Evolutionary conservation across 2,113 vertebrate species (phyloP).

Genomic region (Brachionichthys hirsutus): DNA sequence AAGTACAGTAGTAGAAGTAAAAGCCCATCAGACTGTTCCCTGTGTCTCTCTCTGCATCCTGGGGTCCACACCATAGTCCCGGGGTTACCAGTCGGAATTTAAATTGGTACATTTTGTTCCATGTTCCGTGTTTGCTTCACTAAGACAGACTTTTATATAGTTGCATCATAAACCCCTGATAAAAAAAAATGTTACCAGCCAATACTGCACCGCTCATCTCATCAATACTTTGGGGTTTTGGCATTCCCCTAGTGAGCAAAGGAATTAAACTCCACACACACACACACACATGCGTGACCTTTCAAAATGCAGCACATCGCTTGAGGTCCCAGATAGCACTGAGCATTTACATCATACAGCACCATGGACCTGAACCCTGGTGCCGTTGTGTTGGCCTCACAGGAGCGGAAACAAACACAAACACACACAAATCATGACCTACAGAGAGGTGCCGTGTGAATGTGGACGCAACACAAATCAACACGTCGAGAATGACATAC

Average conservation of each 20-base stretch:
- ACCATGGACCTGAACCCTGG: constrained; percentile 25
- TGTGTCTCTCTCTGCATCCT: too few relatives aligned
- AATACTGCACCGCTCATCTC: constrained; percentile 28
- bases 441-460: constrained; percentile 16
- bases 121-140: constrained; percentile 7
- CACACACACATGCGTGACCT: constrained; percentile 29
- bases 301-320: constrained; percentile 42
- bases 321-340: constrained; percentile 38
- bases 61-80: too few relatives aligned
- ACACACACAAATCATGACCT: constrained; percentile 8
- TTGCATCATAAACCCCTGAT: background rate
- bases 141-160: constrained; percentile 18
- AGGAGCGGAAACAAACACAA: constrained; percentile 15
- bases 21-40: too few relatives aligned
- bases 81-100: background rate
- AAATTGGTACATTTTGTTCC: background rate
- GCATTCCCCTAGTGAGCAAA: constrained; percentile 1
- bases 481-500: too few relatives aligned
- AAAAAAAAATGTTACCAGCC: constrained; percentile 6
- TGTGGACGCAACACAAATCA: too few relatives aligned
- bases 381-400: constrained; percentile 16
- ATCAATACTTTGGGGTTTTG: background rate
- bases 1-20: too few relatives aligned
- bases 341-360: constrained; percentile 39
- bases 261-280: constrained; percentile 4